Conservation (phyloP, 2,113 vertebrate species). For the Pelusios castaneus region DNA sequence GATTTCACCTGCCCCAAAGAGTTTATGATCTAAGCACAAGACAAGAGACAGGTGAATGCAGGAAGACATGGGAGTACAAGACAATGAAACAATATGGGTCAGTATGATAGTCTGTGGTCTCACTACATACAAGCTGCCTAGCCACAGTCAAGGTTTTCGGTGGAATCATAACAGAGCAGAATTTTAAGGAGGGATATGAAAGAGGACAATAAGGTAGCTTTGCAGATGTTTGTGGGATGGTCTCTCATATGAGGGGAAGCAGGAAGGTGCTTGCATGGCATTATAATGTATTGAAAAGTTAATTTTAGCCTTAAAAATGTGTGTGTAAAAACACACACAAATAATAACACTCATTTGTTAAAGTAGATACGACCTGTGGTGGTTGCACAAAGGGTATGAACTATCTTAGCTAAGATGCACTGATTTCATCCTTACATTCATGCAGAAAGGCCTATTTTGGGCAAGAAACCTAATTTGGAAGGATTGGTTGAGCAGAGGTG, state of each 20-base stretch:
- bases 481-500: too few relatives aligned
- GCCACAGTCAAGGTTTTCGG: neutral
- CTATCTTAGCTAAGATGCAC: too few relatives aligned
- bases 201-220: neutral
- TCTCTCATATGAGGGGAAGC: neutral
- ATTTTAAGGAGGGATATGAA: neutral
- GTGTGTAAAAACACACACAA: neutral
- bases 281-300: neutral
- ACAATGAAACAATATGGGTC: neutral
- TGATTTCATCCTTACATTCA: too few relatives aligned
- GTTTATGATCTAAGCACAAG: neutral
- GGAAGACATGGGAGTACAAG: neutral
- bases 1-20: neutral
- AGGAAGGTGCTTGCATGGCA: neutral
- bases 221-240: neutral
- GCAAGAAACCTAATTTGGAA: too few relatives aligned
- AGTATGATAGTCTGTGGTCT: neutral
- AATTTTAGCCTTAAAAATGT: neutral
- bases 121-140: neutral
- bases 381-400: too few relatives aligned
- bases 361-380: neutral
- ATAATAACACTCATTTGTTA: neutral
- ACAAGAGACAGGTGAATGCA: neutral
- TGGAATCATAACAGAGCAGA: neutral
- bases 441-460: too few relatives aligned